Percentiles rank a stretch among this genome's conserved stretches.
These are phyloP conservation scores for Rhabdophis nuchalis DNA, from an alignment of 2,797 vertebrate species.

Conservation along the genomic window DNA sequence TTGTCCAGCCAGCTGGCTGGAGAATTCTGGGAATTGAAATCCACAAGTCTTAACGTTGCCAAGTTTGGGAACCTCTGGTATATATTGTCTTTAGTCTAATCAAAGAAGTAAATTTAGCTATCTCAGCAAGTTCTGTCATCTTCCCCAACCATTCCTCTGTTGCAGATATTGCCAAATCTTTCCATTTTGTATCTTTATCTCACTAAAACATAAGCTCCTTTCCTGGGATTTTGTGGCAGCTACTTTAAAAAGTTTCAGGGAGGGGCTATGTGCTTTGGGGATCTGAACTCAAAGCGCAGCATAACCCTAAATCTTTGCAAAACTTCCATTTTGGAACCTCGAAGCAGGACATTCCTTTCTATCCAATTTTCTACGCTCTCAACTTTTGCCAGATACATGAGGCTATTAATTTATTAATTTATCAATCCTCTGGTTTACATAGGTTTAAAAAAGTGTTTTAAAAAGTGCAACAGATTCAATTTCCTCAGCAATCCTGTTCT, in stretches of 20 bases:
- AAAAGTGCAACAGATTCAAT: not conserved
- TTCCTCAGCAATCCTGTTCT: not conserved
- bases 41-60: no score
- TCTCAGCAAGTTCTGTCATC: not conserved
- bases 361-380: not conserved
- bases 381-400: not conserved
- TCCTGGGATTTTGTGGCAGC: not conserved
- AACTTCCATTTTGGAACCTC: not conserved
- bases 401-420: not conserved
- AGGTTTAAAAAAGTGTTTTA: not conserved
- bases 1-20: no score
- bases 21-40: no score
- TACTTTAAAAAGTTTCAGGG: not conserved
- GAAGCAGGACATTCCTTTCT: not conserved
- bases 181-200: not conserved
- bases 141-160: not conserved
- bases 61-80: no score
- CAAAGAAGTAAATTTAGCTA: not conserved
- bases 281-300: not conserved
- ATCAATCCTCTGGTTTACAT: not conserved
- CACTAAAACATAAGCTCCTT: not conserved
- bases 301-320: not conserved
- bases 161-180: not conserved
- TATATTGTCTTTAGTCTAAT: not conserved
- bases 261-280: not conserved